Evolutionary conservation across 2,113 vertebrate genomes (phyloP), one percentile per base, ranked within the genome.

Genomic region (Oriolus oriolus): DNA sequence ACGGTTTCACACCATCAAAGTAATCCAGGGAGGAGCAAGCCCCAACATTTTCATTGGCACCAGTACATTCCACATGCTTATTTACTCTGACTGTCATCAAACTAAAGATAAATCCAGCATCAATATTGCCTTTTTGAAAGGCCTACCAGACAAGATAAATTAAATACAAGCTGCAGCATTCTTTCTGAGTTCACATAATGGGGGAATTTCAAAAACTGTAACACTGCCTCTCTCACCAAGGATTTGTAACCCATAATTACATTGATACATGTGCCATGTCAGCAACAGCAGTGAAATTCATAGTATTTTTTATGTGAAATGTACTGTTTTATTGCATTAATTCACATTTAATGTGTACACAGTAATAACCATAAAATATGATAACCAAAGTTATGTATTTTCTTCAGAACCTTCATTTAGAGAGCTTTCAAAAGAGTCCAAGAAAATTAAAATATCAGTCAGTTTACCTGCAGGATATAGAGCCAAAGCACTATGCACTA

Each of bases 301-400:
- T 93, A 74, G 97, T 97, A 96, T 97, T 98, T 98, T 97, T 98
- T 98, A 98, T 98, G 96, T 97, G 98, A 98, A 98, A 98, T 98
- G 96, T 95, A 97, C 97, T 98, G 97, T 95, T 98, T 98, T 98
- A 98, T 98, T 97, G 92, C 97, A 98, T 98, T 98, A 98, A 98
- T 98, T 98, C 98, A 98, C 97, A 97, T 98, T 98, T 98, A 98
- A 98, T 98, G 97, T 98, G 97, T 98, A 98, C 93, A 97, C 92
- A 98, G 98, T 98, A 98, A 98, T 98, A 98, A 98, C 97, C 95
- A 97, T 98, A 98, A 98, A 98, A 91, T 96, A 98, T 93, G 92
- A 97, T 97, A 98, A 98, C 97, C 94, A 97, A 98, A 97, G 96
- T 98, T 97, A 97, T 98, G 97, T 97, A 97, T 98, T 98, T 98